Percentiles rank a stretch among this genome's conserved stretches.
These are phyloP conservation scores for Drosophila emarginata DNA, from an alignment of 2,888 invertebrate genomes.

Conservation along the genomic window DNA sequence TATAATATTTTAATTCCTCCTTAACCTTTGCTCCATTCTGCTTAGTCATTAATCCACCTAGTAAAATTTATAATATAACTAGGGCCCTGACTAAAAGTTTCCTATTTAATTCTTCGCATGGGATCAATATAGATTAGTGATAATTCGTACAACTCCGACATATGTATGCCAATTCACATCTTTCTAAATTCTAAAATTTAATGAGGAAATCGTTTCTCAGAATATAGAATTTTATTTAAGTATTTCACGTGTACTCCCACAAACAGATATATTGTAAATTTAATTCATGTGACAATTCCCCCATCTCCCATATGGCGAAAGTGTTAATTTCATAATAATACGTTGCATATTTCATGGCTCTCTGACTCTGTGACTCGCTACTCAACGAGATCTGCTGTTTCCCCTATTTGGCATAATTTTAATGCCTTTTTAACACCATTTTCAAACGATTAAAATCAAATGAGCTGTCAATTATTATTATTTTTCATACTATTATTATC, in stretches of 20 bases:
- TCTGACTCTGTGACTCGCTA: constrained; percentile 19
- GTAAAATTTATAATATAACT: too few species aligned
- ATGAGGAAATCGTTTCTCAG: neutral
- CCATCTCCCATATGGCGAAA: neutral
- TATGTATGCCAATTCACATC: too few species aligned
- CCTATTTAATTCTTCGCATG: too few species aligned
- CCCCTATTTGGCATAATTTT: neutral
- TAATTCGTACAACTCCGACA: too few species aligned
- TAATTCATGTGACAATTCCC: neutral
- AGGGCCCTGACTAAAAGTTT: too few species aligned
- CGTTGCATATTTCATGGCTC: constrained; percentile 44
- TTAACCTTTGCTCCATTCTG: too few species aligned
- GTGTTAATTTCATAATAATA: constrained; percentile 26
- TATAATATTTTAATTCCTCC: too few species aligned
- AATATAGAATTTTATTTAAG: neutral
- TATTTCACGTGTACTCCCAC: neutral
- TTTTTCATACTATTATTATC: constrained; percentile 39
- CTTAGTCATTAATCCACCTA: too few species aligned
- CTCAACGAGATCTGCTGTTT: neutral
- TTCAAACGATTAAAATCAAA: constrained; percentile 55
- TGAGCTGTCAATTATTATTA: constrained; percentile 61
- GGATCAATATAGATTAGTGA: too few species aligned
- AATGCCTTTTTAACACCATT: constrained; percentile 44
- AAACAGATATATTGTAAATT: neutral
- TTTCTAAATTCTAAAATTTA: neutral